Conservation (phyloP, 64 coral and sea anemone species). For the Anthopleura sola region DNA sequence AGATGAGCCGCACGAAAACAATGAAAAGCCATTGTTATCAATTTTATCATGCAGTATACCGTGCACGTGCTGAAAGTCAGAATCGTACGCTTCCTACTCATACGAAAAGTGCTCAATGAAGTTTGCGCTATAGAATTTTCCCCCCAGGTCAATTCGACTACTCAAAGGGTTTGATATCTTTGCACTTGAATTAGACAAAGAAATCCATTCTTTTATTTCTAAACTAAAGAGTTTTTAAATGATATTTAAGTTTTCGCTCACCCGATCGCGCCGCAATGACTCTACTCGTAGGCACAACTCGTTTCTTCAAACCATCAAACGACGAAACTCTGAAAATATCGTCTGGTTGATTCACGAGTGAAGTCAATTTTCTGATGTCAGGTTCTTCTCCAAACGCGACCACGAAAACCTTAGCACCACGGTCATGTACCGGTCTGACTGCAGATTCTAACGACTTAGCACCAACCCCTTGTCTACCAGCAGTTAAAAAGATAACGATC, state of each 20-base stretch:
- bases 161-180: too few species aligned
- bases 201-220: too few species aligned
- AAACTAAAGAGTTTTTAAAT: too few species aligned
- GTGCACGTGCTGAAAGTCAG: too few species aligned
- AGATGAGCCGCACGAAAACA: too few species aligned
- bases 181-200: too few species aligned
- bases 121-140: too few species aligned
- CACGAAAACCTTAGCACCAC: conserved; percentile 54
- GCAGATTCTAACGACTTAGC: conserved; percentile 26
- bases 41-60: too few species aligned
- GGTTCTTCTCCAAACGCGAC: conserved; percentile 56
- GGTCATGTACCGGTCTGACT: conserved; percentile 48
- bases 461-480: conserved; percentile 48
- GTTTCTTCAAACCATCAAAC: conserved; percentile 28
- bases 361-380: conserved; percentile 16
- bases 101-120: too few species aligned
- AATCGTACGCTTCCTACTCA: too few species aligned
- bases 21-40: too few species aligned
- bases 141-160: too few species aligned
- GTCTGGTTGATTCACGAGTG: conserved; percentile 28
- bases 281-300: conserved; percentile 12
- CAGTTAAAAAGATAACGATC: conserved; percentile 45
- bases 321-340: conserved; percentile 50
- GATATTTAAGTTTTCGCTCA: background rate
- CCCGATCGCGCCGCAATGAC: conserved; percentile 19